phyloP scores from a whole-genome alignment of 64 coral and sea anemone genomes.

The Cladopsammia gracilis region DNA sequence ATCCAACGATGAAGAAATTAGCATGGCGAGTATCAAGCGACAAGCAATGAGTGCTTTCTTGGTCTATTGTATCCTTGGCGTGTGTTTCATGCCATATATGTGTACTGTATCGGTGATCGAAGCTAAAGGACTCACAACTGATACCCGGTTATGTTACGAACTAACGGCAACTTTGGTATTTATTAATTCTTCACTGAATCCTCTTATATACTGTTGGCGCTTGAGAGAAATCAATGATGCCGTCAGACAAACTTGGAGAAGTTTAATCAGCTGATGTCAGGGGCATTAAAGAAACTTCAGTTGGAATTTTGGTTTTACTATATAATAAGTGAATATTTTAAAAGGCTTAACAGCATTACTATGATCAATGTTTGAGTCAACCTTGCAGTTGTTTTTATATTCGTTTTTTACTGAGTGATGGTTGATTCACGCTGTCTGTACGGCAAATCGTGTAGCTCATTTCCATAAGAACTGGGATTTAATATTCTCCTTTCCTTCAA shows the following conservation, averaged over 20 bases:
- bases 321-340: too few species aligned
- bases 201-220: conserved; percentile 49
- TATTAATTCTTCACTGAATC: conserved; percentile 31
- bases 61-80: conserved; percentile 1
- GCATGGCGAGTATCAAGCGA: background rate
- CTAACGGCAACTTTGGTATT: conserved; percentile 34
- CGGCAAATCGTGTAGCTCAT: too few species aligned
- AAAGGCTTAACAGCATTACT: too few species aligned
- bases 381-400: too few species aligned
- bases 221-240: conserved; percentile 33
- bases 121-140: background rate
- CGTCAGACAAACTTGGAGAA: background rate
- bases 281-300: too few species aligned
- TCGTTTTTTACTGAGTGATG: too few species aligned
- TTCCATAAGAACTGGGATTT: too few species aligned
- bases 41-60: conserved; percentile 28
- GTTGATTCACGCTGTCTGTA: too few species aligned
- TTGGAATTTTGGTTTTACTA: too few species aligned
- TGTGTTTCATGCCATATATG: conserved; percentile 23
- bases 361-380: too few species aligned
- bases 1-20: background rate
- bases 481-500: too few species aligned
- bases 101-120: conserved; percentile 7
- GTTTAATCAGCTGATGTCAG: background rate
- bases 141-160: background rate